A percentile compares a stretch with the other conserved stretches of the same genome.
Conservation (phyloP, 1,140 invertebrate genomes). For the Contarinia nasturtii region DNA sequence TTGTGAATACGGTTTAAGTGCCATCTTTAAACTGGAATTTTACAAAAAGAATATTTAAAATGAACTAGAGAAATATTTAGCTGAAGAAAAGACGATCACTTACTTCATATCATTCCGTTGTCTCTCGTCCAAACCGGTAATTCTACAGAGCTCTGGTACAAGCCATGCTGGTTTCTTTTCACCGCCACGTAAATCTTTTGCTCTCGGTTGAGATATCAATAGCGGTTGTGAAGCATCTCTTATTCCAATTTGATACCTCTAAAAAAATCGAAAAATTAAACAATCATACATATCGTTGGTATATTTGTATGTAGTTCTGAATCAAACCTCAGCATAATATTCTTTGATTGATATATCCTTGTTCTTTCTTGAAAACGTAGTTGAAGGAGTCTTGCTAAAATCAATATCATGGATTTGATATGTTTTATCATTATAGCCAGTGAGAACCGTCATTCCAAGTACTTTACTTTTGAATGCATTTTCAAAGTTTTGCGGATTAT, state of each 20-base stretch:
- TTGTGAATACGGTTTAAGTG: constrained; percentile 38
- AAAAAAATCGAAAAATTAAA: too few relatives aligned
- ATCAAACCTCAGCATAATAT: constrained; percentile 55
- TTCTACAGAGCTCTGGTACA: constrained; percentile 51
- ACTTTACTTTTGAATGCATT: constrained; percentile 35
- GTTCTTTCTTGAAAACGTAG: constrained; percentile 35
- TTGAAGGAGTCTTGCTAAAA: constrained; percentile 35
- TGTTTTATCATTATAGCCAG: constrained; percentile 79
- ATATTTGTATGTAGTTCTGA: too few relatives aligned
- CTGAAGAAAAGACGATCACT: background rate
- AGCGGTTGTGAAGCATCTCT: constrained; percentile 35
- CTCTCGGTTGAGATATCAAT: constrained; percentile 35
- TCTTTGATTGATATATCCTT: constrained; percentile 43
- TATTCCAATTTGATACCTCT: constrained; percentile 39
- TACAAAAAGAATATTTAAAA: too few relatives aligned
- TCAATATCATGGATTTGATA: constrained; percentile 79
- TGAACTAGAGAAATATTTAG: too few relatives aligned
- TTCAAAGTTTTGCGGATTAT: constrained; percentile 28
- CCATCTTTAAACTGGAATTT: constrained; percentile 34
- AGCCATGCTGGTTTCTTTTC: constrained; percentile 38
- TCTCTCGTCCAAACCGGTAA: constrained; percentile 41
- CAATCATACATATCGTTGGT: too few relatives aligned
- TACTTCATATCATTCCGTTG: constrained; percentile 33
- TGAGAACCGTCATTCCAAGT: constrained; percentile 53
- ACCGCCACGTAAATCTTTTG: constrained; percentile 38